These are phyloP conservation scores for Carterocephalus palaemon DNA, from an alignment of 2,888 invertebrate species.

Conservation along the genomic window DNA sequence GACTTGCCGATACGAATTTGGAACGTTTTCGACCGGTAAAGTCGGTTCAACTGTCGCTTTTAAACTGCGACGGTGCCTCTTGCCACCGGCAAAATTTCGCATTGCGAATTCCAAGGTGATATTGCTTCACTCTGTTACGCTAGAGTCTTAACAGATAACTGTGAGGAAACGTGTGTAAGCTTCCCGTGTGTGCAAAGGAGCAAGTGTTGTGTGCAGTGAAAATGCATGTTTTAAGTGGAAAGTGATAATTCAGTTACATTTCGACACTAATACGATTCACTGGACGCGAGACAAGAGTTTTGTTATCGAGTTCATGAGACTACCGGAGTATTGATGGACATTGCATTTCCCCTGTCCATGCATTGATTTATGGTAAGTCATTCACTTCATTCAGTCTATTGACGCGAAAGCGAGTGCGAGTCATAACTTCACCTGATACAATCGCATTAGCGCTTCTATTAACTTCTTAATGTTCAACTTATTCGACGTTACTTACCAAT, in stretches of 20 bases:
- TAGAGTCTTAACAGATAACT: conserved; percentile 64
- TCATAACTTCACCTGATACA: neutral
- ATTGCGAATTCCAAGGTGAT: conserved; percentile 64
- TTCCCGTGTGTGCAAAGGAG: conserved; percentile 62
- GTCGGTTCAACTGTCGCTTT: conserved; percentile 68
- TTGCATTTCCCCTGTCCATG: conserved; percentile 57
- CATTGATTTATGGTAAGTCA: conserved; percentile 65
- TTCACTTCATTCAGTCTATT: conserved; percentile 38
- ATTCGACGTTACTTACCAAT: too few species aligned
- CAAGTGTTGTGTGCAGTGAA: conserved; percentile 68
- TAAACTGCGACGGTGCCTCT: conserved; percentile 54
- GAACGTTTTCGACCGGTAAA: conserved; percentile 70
- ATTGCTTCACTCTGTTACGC: conserved; percentile 67
- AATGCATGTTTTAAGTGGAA: conserved; percentile 65
- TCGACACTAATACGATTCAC: conserved; percentile 60
- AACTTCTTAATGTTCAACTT: neutral
- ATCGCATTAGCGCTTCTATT: neutral
- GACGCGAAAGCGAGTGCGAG: neutral
- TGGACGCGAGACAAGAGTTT: conserved; percentile 64
- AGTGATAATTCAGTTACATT: conserved; percentile 61
- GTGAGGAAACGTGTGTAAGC: conserved; percentile 68
- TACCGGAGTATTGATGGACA: conserved; percentile 59
- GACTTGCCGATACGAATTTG: conserved; percentile 63
- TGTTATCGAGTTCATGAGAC: conserved; percentile 63
- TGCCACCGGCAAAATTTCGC: conserved; percentile 64